Percentiles rank a stretch among this genome's conserved stretches.
phyloP scores from a whole-genome alignment of 2,888 invertebrate genomes.

The Lycocerus yunnanus region DNA sequence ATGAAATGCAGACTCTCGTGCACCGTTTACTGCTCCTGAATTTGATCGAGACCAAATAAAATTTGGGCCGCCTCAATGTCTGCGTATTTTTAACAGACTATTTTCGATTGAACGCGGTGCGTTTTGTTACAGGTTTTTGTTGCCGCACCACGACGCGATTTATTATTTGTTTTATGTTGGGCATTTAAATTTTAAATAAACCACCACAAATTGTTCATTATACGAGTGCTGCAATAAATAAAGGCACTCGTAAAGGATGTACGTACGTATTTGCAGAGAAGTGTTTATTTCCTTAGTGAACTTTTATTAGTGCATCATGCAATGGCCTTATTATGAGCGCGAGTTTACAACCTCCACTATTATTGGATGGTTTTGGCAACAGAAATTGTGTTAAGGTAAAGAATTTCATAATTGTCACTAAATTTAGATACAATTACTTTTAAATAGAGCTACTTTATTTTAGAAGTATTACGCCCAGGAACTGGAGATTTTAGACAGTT shows the following conservation, averaged over 20 bases:
- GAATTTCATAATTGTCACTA: conserved; percentile 24
- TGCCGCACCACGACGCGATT: neutral
- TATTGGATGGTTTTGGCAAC: conserved; percentile 17
- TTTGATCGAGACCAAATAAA: conserved; percentile 27
- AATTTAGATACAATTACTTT: conserved; percentile 22
- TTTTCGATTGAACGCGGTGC: conserved; percentile 26
- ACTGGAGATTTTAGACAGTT: conserved; percentile 1
- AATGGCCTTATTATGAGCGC: neutral
- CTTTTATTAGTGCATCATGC: neutral
- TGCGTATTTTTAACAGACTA: conserved; percentile 29
- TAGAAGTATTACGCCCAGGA: neutral
- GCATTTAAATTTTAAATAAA: neutral
- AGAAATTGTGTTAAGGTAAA: conserved; percentile 24
- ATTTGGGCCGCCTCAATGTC: conserved; percentile 30
- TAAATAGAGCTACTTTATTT: conserved; percentile 23
- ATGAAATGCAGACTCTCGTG: conserved; percentile 16
- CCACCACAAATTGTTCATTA: neutral
- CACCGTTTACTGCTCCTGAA: conserved; percentile 19
- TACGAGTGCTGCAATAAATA: neutral
- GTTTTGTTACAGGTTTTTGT: conserved; percentile 16
- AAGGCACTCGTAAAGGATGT: neutral
- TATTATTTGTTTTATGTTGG: neutral
- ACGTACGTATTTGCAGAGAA: neutral
- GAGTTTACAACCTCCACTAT: conserved; percentile 3
- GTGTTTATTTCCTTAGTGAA: neutral